Base-by-base conservation (phyloP, 1,140 invertebrate species). In the Drosophila kikkawai region DNA sequence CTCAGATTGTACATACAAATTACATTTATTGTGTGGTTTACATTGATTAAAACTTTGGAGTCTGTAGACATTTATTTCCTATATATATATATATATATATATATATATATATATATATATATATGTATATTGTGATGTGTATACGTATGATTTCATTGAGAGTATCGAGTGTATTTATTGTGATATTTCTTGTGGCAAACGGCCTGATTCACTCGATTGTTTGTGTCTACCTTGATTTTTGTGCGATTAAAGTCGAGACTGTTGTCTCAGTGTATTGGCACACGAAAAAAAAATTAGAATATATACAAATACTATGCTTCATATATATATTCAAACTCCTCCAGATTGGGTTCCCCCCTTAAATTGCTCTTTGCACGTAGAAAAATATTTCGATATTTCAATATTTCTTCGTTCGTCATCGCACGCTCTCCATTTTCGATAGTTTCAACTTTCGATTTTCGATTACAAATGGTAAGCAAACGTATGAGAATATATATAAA, bases 1-100 rank as follows among this genome's bases (percentile, higher is more conserved):
- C 84, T 88, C 84, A 83, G 80, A 85, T 86, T 87, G 83, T 85
- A 87, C 82, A 79, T 69, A 70, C 77, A 80, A 69, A 80, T 77
- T 80, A 75, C 69, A 79, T 82, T 63, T 80, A 75, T 75, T 81
- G 51, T 80, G 58, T 80, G 55, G 75, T 80, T 61, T 64, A 70
- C 42, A 47, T 82, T 79, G 42, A 69, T 53, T 79, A 79, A 78
- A 61, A 70, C 57, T 78, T 51, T 59, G 58, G 67, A 37, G 55
- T 64, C 45, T 50, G 47, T 57, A 71, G 57, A 36, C 64, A 63
- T 47, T 39, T 80, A 63, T 44, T 58, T 60, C 47, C 36, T 71
- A 64, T 73, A 47, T 50, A 15, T 41, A 17, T 34, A 47, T 44
- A 26, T 73, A 47, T 48, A 15, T 41, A n/a, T 34, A 47, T 44